Percentiles rank a stretch among this genome's conserved stretches.
phyloP scores from a whole-genome alignment of 2,888 invertebrate genomes.

The Chaetogeoica ovagalla region DNA sequence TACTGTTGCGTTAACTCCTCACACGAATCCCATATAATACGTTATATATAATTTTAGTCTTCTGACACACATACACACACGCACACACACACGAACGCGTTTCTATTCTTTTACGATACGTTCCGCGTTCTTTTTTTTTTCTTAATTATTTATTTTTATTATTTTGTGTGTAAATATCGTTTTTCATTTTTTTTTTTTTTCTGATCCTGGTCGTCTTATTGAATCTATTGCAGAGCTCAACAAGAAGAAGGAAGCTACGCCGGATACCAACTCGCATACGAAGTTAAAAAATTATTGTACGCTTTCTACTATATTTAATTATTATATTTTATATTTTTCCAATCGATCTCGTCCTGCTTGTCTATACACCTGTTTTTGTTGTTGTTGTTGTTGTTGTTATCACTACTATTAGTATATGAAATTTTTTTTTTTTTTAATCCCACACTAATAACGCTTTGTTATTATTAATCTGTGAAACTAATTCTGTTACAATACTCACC shows the following conservation, averaged over 20 bases:
- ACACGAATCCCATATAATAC: conserved; percentile 7
- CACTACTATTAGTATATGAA: background rate
- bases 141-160: background rate
- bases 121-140: too few species aligned
- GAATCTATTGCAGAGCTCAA: conserved; percentile 48
- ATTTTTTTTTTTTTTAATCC: conserved; percentile 7
- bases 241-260: conserved; percentile 66
- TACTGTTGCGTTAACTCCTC: conserved; percentile 29
- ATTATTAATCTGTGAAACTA: background rate
- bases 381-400: background rate
- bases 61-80: background rate
- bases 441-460: background rate
- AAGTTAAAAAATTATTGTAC: conserved; percentile 99
- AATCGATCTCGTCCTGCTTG: conserved; percentile 36
- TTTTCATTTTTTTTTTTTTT: background rate
- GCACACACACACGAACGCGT: background rate
- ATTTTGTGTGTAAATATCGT: conserved; percentile 30
- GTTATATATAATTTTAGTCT: background rate
- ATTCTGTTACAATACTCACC: background rate
- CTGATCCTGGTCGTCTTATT: conserved; percentile 38
- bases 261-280: conserved; percentile 99
- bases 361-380: conserved; percentile 1
- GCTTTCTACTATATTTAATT: conserved; percentile 58
- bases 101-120: background rate
- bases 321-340: conserved; percentile 29